Evolutionary conservation across 1,140 invertebrate genomes (phyloP).

Genomic region (Aphelenchoides fujianensis): DNA sequence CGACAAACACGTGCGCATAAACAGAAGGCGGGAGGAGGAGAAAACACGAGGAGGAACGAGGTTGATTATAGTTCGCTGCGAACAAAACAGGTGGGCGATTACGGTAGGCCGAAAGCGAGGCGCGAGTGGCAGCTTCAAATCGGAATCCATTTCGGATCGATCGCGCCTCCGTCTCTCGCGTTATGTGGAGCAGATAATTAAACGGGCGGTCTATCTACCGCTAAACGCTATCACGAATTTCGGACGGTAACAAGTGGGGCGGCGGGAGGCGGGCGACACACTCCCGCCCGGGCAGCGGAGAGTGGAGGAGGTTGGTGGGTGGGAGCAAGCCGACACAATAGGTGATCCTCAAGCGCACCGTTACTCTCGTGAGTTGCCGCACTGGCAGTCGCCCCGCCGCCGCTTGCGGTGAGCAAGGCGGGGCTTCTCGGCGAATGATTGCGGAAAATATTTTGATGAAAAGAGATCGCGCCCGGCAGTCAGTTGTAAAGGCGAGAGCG

Average conservation of each 20-base stretch:
- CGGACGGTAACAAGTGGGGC: not conserved
- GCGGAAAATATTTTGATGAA: slow-evolving; percentile 3
- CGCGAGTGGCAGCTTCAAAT: not conserved
- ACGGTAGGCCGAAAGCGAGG: not conserved
- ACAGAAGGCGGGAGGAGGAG: too few species aligned
- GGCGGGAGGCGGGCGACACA: not conserved
- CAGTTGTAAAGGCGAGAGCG: slow-evolving; percentile 1
- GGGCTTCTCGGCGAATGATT: slow-evolving; percentile 1
- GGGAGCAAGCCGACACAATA: not conserved
- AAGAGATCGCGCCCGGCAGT: not conserved
- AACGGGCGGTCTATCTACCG: not conserved
- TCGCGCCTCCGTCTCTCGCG: too few species aligned
- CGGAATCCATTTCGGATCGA: not conserved
- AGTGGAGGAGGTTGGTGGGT: not conserved
- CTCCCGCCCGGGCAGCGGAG: not conserved
- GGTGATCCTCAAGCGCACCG: not conserved
- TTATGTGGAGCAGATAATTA: slow-evolving; percentile 5
- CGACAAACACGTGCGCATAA: too few species aligned
- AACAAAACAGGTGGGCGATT: too few species aligned
- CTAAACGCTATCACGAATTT: slow-evolving; percentile 5
- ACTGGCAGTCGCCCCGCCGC: too few species aligned
- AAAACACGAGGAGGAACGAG: too few species aligned
- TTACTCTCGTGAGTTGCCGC: slow-evolving; percentile 2
- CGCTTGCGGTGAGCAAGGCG: not conserved
- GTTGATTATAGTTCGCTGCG: too few species aligned